phyloP scores from a whole-genome alignment of 2,113 vertebrate species.

The Oceanodroma tethys region DNA sequence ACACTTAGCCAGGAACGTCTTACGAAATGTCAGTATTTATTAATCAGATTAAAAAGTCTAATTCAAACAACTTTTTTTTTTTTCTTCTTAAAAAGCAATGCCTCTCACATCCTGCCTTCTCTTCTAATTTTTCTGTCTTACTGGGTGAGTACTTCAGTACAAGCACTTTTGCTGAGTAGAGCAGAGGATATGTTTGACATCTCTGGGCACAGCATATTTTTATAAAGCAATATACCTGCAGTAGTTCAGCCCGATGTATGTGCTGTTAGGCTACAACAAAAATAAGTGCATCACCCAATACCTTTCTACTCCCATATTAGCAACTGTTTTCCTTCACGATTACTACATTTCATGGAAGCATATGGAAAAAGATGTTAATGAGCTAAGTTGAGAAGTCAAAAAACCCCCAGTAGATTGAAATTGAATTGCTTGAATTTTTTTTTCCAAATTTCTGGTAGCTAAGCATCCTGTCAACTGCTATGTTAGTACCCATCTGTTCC shows the following conservation, averaged over 20 bases:
- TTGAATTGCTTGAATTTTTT: background rate
- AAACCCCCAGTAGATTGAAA: background rate
- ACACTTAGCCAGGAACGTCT: background rate
- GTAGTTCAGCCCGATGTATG: background rate
- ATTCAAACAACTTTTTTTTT: background rate
- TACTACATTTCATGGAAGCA: background rate
- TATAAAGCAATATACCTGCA: background rate
- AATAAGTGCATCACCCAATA: background rate
- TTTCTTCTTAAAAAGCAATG: background rate
- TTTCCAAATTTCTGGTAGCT: background rate
- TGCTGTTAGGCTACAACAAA: background rate
- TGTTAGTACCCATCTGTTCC: background rate
- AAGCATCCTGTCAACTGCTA: background rate
- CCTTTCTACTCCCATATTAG: background rate
- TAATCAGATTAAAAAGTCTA: background rate
- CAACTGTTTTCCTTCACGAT: background rate
- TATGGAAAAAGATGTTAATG: background rate
- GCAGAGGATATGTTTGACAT: accelerated
- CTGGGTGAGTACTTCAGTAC: background rate
- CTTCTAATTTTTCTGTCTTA: background rate
- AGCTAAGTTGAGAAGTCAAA: background rate
- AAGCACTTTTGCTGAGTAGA: background rate
- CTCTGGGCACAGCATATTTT: background rate
- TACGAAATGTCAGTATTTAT: background rate
- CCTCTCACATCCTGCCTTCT: background rate